These are phyloP conservation scores for Cryptoblepharus egeriae DNA, from an alignment of 2,797 vertebrate species.

Conservation along the genomic window DNA sequence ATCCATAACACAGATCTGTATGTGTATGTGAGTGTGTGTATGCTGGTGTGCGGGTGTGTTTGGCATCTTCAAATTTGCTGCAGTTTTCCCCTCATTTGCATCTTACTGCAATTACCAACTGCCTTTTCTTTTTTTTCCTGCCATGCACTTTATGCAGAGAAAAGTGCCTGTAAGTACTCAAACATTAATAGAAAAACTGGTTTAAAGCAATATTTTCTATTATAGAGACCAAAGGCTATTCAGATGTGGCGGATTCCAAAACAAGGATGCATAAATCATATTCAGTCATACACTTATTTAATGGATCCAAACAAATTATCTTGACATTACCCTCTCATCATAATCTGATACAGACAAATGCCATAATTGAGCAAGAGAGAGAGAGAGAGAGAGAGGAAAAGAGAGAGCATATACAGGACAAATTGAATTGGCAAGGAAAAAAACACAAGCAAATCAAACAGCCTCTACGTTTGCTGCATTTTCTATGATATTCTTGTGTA, in stretches of 20 bases:
- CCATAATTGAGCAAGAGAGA: neutral
- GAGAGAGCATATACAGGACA: neutral
- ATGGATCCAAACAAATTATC: slow-evolving; percentile 6
- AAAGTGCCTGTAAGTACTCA: slow-evolving; percentile 22
- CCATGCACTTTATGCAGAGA: slow-evolving; percentile 16
- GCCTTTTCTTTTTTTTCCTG: slow-evolving; percentile 17
- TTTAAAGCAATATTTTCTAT: neutral
- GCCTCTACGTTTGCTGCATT: slow-evolving; percentile 43
- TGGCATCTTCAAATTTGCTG: slow-evolving; percentile 20
- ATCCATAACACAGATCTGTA: too few species aligned
- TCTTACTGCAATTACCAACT: slow-evolving; percentile 8
- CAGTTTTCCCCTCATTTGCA: slow-evolving; percentile 43
- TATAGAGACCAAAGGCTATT: neutral
- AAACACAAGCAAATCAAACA: slow-evolving; percentile 24
- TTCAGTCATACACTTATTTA: slow-evolving; percentile 12
- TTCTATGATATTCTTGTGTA: slow-evolving; percentile 45
- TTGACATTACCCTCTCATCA: slow-evolving; percentile 6
- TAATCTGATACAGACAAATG: slow-evolving; percentile 45
- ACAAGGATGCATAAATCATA: neutral
- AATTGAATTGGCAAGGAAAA: slow-evolving; percentile 25
- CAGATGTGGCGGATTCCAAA: slow-evolving; percentile 10
- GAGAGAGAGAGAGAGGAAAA: neutral
- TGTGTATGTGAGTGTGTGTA: too few species aligned
- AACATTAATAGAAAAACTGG: slow-evolving; percentile 37
- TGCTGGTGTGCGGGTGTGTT: neutral